Evolutionary conservation across 1,140 invertebrate genomes (phyloP).

Genomic region (Argopecten irradians): DNA sequence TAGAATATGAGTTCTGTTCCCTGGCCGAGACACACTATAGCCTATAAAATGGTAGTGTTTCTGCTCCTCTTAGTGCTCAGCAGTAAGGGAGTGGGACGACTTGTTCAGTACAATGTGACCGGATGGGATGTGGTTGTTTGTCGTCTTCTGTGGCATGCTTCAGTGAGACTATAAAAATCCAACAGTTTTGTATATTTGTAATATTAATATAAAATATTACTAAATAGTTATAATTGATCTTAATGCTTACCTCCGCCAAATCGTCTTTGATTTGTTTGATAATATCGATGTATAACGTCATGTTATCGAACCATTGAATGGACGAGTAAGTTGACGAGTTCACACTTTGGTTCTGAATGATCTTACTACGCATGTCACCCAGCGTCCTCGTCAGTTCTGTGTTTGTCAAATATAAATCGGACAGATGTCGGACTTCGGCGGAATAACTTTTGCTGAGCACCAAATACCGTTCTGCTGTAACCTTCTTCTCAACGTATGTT

Average conservation of each 20-base stretch:
- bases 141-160: too few species aligned
- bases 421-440: background rate
- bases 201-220: too few species aligned
- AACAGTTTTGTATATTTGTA: too few species aligned
- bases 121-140: too few species aligned
- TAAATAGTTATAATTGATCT: too few species aligned
- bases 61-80: too few species aligned
- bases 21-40: too few species aligned
- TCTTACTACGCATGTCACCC: background rate
- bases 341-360: background rate
- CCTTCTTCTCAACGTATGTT: conserved; percentile 37
- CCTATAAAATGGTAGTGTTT: too few species aligned
- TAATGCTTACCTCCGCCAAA: conserved; percentile 25
- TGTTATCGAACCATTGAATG: conserved; percentile 37
- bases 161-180: too few species aligned
- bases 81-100: too few species aligned
- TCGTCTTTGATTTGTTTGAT: conserved; percentile 29
- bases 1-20: too few species aligned
- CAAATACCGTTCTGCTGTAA: conserved; percentile 33
- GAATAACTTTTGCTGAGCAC: conserved; percentile 33
- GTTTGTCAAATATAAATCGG: background rate
- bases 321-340: background rate
- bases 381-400: background rate
- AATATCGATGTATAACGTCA: conserved; percentile 35
- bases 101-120: too few species aligned